Base-by-base conservation (phyloP, 2,888 invertebrate genomes). In the Dryobota labecula region DNA sequence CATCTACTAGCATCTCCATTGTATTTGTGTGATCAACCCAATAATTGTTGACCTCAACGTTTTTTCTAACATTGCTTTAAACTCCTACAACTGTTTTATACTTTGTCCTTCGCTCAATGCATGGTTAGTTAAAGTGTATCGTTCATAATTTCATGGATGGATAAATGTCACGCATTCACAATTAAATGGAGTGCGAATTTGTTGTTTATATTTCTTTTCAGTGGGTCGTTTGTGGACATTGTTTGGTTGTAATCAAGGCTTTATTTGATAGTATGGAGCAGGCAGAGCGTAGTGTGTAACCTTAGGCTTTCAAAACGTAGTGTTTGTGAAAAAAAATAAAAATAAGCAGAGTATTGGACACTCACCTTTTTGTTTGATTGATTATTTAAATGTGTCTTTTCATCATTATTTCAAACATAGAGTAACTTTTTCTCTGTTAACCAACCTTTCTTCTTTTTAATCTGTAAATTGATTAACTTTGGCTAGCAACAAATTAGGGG, bases 1-100 rank as follows among this genome's bases (percentile, higher is more conserved):
- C 74, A 80, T 41, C 56, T 64, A 72, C 24, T 43, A 27, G 20
- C 47, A 36, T 77, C 86, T 41, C 78, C 57, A 69, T 85, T 83
- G 76, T 85, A 9, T 60, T 80, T 68, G 65, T 61, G 60, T 58
- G 47, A 65, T 65, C 83, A 78, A 78, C 73, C 80, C 53, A 73
- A 47, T 73, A 61, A 76, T 68, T 54, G n/a, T 62, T 27, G 79
- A 70, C 84, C 86, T 86, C 70, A 70, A 73, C 24, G 24, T 75
- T 84, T 84, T 84, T 78, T 64, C 8, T 2, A 6, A 30, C 33
- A 66, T 58, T 76, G 66, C 82, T 73, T 69, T 68, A 73, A 47
- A 47, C 47, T 61, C 45, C 49, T 78, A 70, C 49, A 69, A 81
- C 73, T 71, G 67, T 77, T 63, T 65, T 76, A 71, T 33, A 1